Evolutionary conservation across 2,888 invertebrate genomes (phyloP), one percentile per base, ranked within the genome.

Genomic region (Diarsia mendica): DNA sequence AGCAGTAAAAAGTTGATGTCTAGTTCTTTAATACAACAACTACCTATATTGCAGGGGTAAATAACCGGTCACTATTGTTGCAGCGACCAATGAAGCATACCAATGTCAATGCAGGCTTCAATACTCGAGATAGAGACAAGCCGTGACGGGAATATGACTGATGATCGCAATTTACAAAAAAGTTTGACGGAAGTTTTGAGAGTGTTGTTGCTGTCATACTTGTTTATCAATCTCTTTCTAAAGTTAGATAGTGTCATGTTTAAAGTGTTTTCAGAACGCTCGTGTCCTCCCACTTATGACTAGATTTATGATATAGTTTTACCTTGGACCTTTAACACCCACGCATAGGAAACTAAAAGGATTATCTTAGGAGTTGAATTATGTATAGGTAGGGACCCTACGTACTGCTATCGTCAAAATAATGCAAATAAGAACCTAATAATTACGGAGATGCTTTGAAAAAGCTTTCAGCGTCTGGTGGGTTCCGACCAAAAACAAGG

Each of bases 1-100:
- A 18, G 55, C 55, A 60, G 49, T 75, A 84, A 86, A 80, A 86
- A 82, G 58, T 74, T 65, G 61, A 74, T 46, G 58, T 71, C 72
- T 53, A 70, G 60, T 73, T 72, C 70, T 72, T 23, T 76, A 53
- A 28, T 33, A 60, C 33, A 64, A 70, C 58, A 23, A 53, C 53
- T 15, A 15, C 3, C 33, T 44, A 15, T 63, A 49, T 46, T 13
- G 11, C 11, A 46, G 61, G 48, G 64, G 58, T 80, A 64, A 74
- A 74, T 64, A 79, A 79, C 80, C 67, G 53, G 75, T 68, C 60
- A 75, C 23, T 10, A 48, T 73, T 60, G 20, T 39, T 66, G 71
- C 49, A 55, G 28, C 48, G 65, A n/a, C 48, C 53, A 71, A 53
- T 44, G 73, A 44, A 33, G 51, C 44, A 33, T 63, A 48, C 9